A percentile compares a stretch with the other conserved stretches of the same genome.
These are phyloP conservation scores for Podilymbus podiceps DNA, from an alignment of 2,113 vertebrate genomes.

Conservation along the genomic window DNA sequence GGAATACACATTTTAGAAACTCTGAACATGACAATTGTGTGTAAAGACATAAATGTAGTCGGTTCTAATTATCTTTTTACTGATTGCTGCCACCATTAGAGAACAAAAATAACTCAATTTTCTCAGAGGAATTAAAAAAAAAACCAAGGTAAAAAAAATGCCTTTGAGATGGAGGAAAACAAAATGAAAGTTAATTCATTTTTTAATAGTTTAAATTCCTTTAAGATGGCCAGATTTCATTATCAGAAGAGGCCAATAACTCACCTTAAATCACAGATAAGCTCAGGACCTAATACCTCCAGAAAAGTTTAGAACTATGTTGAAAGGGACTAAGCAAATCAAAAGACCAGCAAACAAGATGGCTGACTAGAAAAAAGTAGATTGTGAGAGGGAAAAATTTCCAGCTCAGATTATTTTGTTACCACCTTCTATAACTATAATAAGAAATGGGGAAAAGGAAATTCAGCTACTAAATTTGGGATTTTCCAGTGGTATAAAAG, in stretches of 20 bases:
- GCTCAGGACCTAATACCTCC: not conserved
- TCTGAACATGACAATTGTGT: not conserved
- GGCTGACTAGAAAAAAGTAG: not conserved
- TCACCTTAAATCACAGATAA: not conserved
- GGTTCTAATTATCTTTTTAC: not conserved
- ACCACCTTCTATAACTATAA: not conserved
- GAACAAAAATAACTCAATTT: not conserved
- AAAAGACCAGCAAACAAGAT: not conserved
- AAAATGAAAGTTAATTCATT: not conserved
- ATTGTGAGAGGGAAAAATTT: not conserved
- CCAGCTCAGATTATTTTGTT: not conserved
- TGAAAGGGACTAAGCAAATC: not conserved
- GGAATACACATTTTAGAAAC: not conserved
- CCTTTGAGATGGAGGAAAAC: not conserved
- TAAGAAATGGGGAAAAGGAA: not conserved
- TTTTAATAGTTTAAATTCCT: not conserved
- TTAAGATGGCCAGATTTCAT: not conserved
- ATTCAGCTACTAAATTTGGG: not conserved
- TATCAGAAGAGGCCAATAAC: not conserved
- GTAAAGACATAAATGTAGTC: not conserved
- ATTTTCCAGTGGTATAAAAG: not conserved
- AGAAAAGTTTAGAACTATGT: not conserved
- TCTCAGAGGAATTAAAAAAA: not conserved
- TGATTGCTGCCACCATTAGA: not conserved
- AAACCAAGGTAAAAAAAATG: no score